Evolutionary conservation across 1,140 invertebrate species (phyloP).

Genomic region (Euwallacea similis): DNA sequence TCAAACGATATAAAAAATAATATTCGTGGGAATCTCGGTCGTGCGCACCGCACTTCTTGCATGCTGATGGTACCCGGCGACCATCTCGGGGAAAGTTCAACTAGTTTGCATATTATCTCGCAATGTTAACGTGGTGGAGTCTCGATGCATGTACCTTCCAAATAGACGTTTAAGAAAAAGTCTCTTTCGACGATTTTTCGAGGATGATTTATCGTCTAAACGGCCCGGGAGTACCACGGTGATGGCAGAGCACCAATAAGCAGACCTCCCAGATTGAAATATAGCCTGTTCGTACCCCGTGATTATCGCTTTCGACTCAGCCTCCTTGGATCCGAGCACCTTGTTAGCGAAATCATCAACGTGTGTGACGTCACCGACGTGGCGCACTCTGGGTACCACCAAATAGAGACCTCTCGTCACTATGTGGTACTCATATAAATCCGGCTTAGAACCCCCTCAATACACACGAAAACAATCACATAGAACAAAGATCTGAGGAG

Average conservation of each 20-base stretch:
- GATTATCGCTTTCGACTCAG: constrained; percentile 42
- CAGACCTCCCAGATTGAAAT: constrained; percentile 47
- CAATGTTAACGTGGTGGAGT: neutral
- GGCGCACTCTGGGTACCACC: constrained; percentile 25
- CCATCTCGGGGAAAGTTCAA: constrained; percentile 21
- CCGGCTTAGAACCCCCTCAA: too few species aligned
- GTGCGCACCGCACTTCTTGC: constrained; percentile 33
- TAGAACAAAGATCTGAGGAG: too few species aligned
- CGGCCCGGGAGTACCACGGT: constrained; percentile 27
- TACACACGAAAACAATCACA: too few species aligned
- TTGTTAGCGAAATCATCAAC: constrained; percentile 49
- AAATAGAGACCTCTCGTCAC: constrained; percentile 11
- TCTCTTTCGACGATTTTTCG: constrained; percentile 19
- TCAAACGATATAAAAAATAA: constrained; percentile 38
- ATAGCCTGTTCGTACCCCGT: constrained; percentile 42
- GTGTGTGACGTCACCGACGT: constrained; percentile 41
- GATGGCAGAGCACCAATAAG: constrained; percentile 36
- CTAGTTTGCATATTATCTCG: constrained; percentile 28
- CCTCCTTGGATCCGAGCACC: constrained; percentile 42
- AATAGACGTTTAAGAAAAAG: too few species aligned
- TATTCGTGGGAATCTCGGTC: constrained; percentile 34
- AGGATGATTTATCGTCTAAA: constrained; percentile 31
- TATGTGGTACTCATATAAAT: too few species aligned
- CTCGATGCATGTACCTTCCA: too few species aligned
- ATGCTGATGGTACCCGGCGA: constrained; percentile 31